A percentile compares a stretch with the other conserved stretches of the same genome.
Conservation (phyloP, 1,140 invertebrate genomes). For the Drosophila tristis region DNA sequence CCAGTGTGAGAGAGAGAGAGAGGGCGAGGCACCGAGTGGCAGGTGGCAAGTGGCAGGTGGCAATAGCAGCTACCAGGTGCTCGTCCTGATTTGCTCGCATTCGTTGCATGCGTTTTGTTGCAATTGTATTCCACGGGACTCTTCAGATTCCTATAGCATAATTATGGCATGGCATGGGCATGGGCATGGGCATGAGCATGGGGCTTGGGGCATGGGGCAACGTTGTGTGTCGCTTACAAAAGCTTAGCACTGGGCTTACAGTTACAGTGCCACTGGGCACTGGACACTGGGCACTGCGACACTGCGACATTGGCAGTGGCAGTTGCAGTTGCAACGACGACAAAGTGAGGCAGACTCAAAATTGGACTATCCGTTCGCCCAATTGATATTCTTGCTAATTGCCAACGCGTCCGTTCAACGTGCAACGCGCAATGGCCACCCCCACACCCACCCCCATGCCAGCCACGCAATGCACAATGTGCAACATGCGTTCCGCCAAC, state of each 20-base stretch:
- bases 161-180: conserved; percentile 12
- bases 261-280: neutral
- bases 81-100: too few relatives aligned
- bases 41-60: neutral
- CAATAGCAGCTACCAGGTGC: too few relatives aligned
- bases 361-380: conserved; percentile 4
- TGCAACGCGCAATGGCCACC: conserved; percentile 1
- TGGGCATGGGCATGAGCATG: too few relatives aligned
- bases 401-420: conserved; percentile 5
- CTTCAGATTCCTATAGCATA: conserved; percentile 11
- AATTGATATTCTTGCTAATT: conserved; percentile 47
- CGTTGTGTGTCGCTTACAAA: conserved; percentile 25
- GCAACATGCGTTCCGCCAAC: conserved; percentile 10
- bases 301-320: too few relatives aligned
- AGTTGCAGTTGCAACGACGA: too few relatives aligned
- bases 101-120: too few relatives aligned
- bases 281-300: too few relatives aligned
- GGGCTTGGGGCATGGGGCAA: neutral
- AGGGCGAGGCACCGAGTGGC: neutral
- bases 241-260: conserved; percentile 33
- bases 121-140: neutral
- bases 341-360: neutral
- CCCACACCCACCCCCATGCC: neutral
- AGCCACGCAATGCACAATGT: conserved; percentile 5
- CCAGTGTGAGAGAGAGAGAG: neutral